Evolutionary conservation across 2,113 vertebrate species (phyloP).

Genomic region (Phoxinus phoxinus): DNA sequence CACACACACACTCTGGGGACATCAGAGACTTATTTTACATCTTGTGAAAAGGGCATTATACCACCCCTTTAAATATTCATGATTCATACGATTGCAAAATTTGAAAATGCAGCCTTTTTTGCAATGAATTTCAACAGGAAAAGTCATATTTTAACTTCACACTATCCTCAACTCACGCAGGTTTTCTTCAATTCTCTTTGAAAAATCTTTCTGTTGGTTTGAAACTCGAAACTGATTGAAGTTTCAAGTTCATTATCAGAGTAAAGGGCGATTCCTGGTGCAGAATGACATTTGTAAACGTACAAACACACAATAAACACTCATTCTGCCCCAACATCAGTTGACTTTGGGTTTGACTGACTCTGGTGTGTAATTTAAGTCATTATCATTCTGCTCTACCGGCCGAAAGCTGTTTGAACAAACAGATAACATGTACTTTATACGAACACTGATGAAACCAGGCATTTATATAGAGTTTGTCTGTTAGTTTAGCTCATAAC

Average conservation of each 20-base stretch:
- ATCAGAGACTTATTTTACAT: too few species aligned
- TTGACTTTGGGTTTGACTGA: background rate
- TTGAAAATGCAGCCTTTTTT: background rate
- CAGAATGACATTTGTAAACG: too few species aligned
- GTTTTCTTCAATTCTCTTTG: background rate
- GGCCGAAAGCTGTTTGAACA: background rate
- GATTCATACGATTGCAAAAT: too few species aligned
- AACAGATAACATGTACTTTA: constrained; percentile 1
- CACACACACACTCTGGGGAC: too few species aligned
- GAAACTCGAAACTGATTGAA: background rate
- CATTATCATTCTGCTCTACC: constrained; percentile 1
- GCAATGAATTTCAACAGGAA: background rate
- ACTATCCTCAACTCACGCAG: background rate
- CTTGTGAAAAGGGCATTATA: too few species aligned
- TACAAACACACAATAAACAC: too few species aligned
- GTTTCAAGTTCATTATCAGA: too few species aligned
- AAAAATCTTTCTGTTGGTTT: background rate
- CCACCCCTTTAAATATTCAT: too few species aligned
- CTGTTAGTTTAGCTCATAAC: background rate
- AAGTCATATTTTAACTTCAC: background rate
- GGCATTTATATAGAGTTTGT: background rate
- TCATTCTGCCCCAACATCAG: background rate
- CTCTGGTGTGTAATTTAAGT: background rate
- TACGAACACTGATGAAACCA: background rate
- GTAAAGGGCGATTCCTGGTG: too few species aligned